Evolutionary conservation across 30 jellyfish, hydroid and myxozoan genomes (phyloP), one percentile per base, ranked within the genome.

Genomic region (Mastigias papua): DNA sequence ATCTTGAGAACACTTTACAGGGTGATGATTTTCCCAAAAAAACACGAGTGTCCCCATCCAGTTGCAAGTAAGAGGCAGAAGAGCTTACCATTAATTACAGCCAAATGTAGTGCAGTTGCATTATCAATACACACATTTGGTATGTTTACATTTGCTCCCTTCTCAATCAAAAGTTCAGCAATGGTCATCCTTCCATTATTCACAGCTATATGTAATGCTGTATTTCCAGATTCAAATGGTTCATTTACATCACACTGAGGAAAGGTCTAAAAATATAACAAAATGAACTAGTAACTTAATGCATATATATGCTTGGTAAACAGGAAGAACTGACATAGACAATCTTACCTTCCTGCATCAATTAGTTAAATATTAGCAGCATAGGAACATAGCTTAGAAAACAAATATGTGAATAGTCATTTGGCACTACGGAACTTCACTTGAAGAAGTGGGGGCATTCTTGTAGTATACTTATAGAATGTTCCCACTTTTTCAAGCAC

Each of bases 81-180:
- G 22, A 46, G 1, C 87, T 49, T 66, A 88, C 98, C 98, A 34
- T 63, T 73, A 29, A 93, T 61, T 1, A 83, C 98, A 22, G 98
- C 98, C 76, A 84, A 61, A 73, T 93, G 98, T 5, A 93, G 87
- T 17, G 98, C 85, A 23, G 97, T 93, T n/a, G 95, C 98, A 57
- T 92, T 92, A 48, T 84, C 92, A 57, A 82, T 70, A 17, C 65
- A 83, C 8, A 23, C 21, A 71, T 93, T 88, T 48, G 77, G 21
- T 15, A 51, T 25, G 72, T 93, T 93, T 19, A 84, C 95, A 88
- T 85, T 54, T 16, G 97, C 97, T 15, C 98, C 98, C 26, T 58
- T 32, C 20, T 73, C 84, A 51, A 93, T 23, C 51, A 93, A 78
- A 6, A 69, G 1, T 32, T 88, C 35, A 17, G 61, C 91, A 25